These are phyloP conservation scores for Leptopilina myrica DNA, from an alignment of 2,888 invertebrate species.

Conservation along the genomic window DNA sequence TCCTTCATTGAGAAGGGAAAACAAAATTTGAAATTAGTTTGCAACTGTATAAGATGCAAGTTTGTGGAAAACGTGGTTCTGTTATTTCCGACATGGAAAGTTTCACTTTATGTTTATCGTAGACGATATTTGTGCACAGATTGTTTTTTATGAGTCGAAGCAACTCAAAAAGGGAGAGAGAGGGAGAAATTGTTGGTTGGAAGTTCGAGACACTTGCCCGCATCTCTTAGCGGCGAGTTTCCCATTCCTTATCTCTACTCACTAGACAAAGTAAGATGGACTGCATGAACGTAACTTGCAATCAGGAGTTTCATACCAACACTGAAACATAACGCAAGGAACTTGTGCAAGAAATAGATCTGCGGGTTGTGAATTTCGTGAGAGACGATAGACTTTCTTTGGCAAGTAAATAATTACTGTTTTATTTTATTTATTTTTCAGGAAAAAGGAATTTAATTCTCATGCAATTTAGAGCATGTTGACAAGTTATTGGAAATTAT, in stretches of 20 bases:
- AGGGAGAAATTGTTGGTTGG: neutral
- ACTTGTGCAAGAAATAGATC: constrained; percentile 30
- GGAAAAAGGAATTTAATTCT: too few relatives aligned
- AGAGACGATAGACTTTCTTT: neutral
- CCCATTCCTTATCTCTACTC: constrained; percentile 33
- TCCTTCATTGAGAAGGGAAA: neutral
- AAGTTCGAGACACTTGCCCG: constrained; percentile 37
- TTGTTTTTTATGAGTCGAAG: constrained; percentile 31
- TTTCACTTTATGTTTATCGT: constrained; percentile 35
- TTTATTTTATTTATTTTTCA: too few relatives aligned
- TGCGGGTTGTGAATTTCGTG: constrained; percentile 20
- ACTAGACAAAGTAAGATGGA: constrained; percentile 34
- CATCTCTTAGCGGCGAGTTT: constrained; percentile 20
- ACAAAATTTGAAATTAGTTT: constrained; percentile 10
- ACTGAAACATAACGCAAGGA: constrained; percentile 28
- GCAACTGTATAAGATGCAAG: neutral
- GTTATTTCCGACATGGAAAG: neutral
- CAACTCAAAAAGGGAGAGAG: neutral
- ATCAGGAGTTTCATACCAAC: constrained; percentile 19
- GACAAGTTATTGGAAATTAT: neutral
- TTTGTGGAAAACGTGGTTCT: neutral
- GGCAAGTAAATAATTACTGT: constrained; percentile 23
- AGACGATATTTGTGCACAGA: constrained; percentile 29
- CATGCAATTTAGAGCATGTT: too few relatives aligned
- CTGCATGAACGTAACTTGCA: constrained; percentile 24